Base-by-base conservation (phyloP, 2,797 vertebrate genomes). In the Pangasius macronema region DNA sequence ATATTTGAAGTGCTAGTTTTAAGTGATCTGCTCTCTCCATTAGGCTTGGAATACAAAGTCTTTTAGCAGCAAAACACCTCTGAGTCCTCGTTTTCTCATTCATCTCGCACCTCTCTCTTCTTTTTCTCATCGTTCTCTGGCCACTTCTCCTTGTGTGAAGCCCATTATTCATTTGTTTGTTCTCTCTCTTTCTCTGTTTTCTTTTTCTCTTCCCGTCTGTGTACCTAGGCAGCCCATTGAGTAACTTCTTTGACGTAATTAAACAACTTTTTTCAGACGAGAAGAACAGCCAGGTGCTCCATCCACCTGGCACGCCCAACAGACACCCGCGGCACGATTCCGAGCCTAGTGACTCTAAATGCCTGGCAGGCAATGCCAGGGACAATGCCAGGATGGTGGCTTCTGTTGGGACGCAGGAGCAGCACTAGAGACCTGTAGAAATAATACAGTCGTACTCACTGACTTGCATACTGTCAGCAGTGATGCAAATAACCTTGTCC, bases 241-340 rank as follows among this genome's bases (percentile, higher is more conserved):
- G 97, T 98, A 98, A 97, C 98, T 97, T 98, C 97, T 97, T 99
- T 99, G 98, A 99, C 96, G 97, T 98, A 98, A 98, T 98, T 97
- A 97, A 98, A 97, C 98, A 97, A 97, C 98, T 99, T 97, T 98
- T 99, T 99, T 98, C 98, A 99, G 98, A 99, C 97, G 98, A 99
- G 98, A 99, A 99, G 98, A 99, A 97, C 79, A 97, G 97, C 96
- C 98, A 99, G 97, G 97, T 97, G 96, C 96, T 96, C 95, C 96
- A 95, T 90, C 94, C 96, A 92, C 94, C 96, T 92, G 96, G 96
- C 96, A 95, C 96, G 88, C 96, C 97, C 95, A 95, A 96, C 97
- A 97, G 97, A 97, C 96, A 94, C 88, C 94, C 95, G 94, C 96
- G 94, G 95, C 96, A 97, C 88, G 97, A 98, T 93, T 94, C 96